Conservation (phyloP, 1,140 invertebrate species). For the Tetranychus urticae region DNA sequence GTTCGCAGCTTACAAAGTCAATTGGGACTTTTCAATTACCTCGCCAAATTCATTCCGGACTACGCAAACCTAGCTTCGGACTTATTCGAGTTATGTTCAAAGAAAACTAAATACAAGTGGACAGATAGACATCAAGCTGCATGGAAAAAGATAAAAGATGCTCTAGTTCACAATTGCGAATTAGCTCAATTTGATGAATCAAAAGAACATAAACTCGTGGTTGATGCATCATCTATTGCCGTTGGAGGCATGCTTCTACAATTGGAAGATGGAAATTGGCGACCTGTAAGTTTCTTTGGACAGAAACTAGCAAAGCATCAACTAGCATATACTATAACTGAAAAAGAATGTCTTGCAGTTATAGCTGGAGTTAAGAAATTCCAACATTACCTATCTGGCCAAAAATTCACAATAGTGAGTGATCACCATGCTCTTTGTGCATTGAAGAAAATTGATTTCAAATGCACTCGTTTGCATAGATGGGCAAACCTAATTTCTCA, state of each 20-base stretch:
- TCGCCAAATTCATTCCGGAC: background rate
- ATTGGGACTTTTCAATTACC: background rate
- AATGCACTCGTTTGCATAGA: background rate
- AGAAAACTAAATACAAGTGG: background rate
- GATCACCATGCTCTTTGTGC: background rate
- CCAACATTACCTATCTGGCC: background rate
- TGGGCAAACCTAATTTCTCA: background rate
- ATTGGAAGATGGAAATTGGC: background rate
- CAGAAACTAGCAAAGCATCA: too few species aligned
- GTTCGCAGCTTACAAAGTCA: background rate
- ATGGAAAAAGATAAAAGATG: background rate
- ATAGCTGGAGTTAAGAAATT: background rate
- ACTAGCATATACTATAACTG: too few species aligned
- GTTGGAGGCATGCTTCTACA: background rate
- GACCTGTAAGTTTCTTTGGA: too few species aligned
- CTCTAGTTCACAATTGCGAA: background rate
- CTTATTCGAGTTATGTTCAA: background rate
- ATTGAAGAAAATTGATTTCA: background rate
- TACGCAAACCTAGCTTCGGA: background rate
- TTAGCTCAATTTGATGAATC: background rate
- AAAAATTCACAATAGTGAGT: background rate
- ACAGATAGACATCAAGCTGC: background rate
- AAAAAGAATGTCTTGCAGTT: background rate
- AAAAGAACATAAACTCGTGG: background rate
- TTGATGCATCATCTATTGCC: background rate